phyloP scores from a whole-genome alignment of 2,888 invertebrate species.

The Dryobotodes eremita region DNA sequence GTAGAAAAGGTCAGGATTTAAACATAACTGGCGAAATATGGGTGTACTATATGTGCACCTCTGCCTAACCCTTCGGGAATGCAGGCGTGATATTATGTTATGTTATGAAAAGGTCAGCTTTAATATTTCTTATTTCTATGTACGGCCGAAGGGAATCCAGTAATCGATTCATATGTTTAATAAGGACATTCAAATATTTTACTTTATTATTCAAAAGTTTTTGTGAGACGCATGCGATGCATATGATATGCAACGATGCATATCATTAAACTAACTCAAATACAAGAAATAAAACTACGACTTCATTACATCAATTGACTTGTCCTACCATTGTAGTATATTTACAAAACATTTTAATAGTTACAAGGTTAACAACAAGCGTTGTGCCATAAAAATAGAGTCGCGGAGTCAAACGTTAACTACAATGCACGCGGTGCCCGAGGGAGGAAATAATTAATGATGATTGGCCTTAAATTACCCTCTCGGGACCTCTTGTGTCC shows the following conservation, averaged over 20 bases:
- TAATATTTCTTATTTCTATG: neutral
- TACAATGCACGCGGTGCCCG: conserved; percentile 81
- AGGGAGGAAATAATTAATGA: conserved; percentile 89
- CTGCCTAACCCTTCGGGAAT: too few species aligned
- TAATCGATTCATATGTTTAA: neutral
- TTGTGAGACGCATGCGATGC: neutral
- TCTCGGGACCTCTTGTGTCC: conserved; percentile 80
- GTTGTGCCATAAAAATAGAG: conserved; percentile 71
- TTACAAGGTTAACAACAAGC: conserved; percentile 60
- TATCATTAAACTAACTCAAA: neutral
- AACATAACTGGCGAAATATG: too few species aligned
- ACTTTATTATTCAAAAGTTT: neutral
- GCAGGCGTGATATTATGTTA: too few species aligned
- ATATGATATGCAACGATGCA: too few species aligned
- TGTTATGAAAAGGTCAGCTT: too few species aligned
- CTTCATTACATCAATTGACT: conserved; percentile 9
- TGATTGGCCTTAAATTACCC: conserved; percentile 90
- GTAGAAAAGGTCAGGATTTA: too few species aligned
- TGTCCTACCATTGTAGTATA: conserved; percentile 16
- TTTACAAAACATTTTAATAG: conserved; percentile 64
- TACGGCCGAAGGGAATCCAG: neutral
- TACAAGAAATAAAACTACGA: neutral
- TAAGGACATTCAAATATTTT: neutral
- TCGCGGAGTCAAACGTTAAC: conserved; percentile 77
- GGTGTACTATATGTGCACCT: too few species aligned